Percentiles rank a stretch among this genome's conserved stretches.
Evolutionary conservation across 2,888 invertebrate species (phyloP).

Genomic region (Tenthredo amoena): DNA sequence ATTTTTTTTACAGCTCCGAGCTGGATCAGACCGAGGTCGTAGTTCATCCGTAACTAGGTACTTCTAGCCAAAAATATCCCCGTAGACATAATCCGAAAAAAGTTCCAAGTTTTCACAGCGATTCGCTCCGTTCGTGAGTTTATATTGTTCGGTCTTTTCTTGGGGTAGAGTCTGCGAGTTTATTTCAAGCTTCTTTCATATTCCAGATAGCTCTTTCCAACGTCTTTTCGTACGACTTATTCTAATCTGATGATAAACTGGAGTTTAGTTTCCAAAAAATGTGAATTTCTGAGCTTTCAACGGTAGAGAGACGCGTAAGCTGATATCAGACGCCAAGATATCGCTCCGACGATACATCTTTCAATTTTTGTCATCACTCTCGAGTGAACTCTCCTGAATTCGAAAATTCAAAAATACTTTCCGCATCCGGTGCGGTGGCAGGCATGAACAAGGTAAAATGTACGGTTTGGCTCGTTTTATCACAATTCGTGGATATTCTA

Average conservation of each 20-base stretch:
- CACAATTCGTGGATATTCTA: background rate
- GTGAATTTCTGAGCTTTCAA: background rate
- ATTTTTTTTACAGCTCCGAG: background rate
- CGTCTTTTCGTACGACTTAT: background rate
- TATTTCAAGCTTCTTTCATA: background rate
- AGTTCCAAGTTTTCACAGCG: background rate
- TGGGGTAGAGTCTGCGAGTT: background rate
- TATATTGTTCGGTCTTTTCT: background rate
- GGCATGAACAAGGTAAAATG: background rate
- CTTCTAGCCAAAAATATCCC: background rate
- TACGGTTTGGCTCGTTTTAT: background rate
- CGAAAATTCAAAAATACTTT: background rate
- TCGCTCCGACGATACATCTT: background rate
- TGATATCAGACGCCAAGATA: background rate
- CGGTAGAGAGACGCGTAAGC: background rate
- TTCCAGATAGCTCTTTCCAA: background rate
- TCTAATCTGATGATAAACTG: background rate
- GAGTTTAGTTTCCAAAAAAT: background rate
- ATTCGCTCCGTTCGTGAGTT: background rate
- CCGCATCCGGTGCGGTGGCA: background rate
- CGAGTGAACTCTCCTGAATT: background rate
- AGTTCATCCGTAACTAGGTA: background rate
- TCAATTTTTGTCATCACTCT: background rate
- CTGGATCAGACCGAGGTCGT: background rate
- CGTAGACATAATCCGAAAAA: background rate